A percentile compares a stretch with the other conserved stretches of the same genome.
These are phyloP conservation scores for Falco cherrug DNA, from an alignment of 2,797 vertebrate genomes.

Conservation along the genomic window DNA sequence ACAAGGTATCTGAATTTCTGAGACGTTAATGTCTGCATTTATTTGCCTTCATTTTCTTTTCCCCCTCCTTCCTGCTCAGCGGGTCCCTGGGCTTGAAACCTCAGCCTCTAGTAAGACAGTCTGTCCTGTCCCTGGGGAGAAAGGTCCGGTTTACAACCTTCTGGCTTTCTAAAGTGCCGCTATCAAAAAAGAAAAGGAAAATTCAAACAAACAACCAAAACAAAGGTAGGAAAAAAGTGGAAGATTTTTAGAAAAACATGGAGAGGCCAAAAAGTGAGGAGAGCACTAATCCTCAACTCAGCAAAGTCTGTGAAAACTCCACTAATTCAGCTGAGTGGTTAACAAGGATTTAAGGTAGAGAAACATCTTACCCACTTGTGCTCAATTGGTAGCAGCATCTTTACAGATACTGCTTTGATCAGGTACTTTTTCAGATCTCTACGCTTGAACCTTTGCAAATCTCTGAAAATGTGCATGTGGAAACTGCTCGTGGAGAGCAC, in stretches of 20 bases:
- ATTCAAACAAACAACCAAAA: background rate
- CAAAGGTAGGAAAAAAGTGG: background rate
- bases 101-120: background rate
- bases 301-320: background rate
- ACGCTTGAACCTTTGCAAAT: background rate
- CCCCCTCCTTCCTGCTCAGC: fast-evolving
- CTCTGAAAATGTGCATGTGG: background rate
- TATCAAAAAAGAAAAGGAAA: background rate
- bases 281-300: background rate
- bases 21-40: background rate
- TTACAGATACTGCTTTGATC: background rate
- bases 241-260: background rate
- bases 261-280: background rate
- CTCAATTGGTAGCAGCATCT: too few species aligned
- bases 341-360: background rate
- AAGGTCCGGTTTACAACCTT: background rate
- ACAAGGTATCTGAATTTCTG: background rate
- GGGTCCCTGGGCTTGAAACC: background rate
- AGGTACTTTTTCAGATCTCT: background rate
- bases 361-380: background rate
- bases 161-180: background rate
- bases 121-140: background rate
- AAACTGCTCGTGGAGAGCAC: background rate
- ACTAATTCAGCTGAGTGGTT: background rate
- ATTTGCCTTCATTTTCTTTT: too few species aligned